A percentile compares a stretch with the other conserved stretches of the same genome.
Conservation (phyloP, 2,113 vertebrate species). For the Sinocyclocheilus anophthalmus region DNA sequence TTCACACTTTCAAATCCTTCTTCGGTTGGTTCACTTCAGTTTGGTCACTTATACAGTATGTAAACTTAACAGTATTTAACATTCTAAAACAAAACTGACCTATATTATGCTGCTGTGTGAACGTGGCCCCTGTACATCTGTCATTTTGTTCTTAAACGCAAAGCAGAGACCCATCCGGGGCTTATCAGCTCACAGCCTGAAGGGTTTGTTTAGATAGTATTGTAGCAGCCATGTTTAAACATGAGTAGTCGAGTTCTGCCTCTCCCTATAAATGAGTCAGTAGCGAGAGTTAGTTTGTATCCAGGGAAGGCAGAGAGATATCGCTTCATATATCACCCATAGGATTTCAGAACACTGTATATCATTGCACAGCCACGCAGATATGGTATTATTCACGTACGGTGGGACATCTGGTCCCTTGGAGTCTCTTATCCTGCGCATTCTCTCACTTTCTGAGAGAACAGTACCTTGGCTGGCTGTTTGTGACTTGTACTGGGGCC, state of each 20-base stretch:
- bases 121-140: slow-evolving; percentile 10
- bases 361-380: slow-evolving; percentile 7
- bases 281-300: neutral
- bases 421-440: neutral
- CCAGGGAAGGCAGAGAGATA: slow-evolving; percentile 26
- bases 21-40: neutral
- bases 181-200: slow-evolving; percentile 51
- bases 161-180: slow-evolving; percentile 32
- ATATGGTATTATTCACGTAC: slow-evolving; percentile 5
- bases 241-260: slow-evolving; percentile 44
- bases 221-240: slow-evolving; percentile 55
- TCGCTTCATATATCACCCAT: slow-evolving; percentile 41
- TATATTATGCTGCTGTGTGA: neutral
- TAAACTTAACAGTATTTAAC: neutral
- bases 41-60: neutral
- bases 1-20: neutral
- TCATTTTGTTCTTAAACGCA: slow-evolving; percentile 50
- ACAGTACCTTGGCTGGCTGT: neutral
- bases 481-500: neutral
- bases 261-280: slow-evolving; percentile 51
- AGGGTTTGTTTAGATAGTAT: slow-evolving; percentile 57
- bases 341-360: slow-evolving; percentile 23
- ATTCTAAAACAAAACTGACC: neutral
- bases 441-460: slow-evolving; percentile 2
- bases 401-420: slow-evolving; percentile 2